Evolutionary conservation across 2,888 invertebrate species (phyloP).

Genomic region (Eupithecia subumbrata): DNA sequence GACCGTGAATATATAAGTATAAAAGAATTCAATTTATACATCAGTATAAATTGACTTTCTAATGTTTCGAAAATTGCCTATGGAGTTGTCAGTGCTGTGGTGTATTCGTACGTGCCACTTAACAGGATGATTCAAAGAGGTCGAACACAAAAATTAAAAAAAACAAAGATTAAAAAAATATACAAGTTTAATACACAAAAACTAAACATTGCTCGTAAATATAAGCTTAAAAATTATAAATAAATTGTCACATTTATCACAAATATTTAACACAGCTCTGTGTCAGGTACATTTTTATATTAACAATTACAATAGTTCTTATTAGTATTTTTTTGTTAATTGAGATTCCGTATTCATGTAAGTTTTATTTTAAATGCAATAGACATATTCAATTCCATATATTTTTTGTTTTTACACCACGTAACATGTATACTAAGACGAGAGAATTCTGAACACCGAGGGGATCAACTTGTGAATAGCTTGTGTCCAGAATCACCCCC

Average conservation of each 20-base stretch:
- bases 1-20: no score
- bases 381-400: not conserved
- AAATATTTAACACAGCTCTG: constrained; percentile 47
- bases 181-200: constrained; percentile 51
- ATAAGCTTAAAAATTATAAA: constrained; percentile 49
- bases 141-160: constrained; percentile 14
- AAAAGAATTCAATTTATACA: no score
- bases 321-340: not conserved
- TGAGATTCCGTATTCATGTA: constrained; percentile 3
- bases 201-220: constrained; percentile 47
- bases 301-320: not conserved
- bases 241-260: constrained; percentile 54
- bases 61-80: not conserved
- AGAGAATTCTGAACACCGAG: no score
- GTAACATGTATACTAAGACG: no score
- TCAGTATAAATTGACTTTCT: no score
- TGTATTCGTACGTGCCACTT: not conserved
- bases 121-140: not conserved
- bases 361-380: constrained; percentile 7
- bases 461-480: no score
- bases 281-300: constrained; percentile 50
- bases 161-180: constrained; percentile 40
- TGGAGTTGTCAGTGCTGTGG: not conserved
- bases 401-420: not conserved
- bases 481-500: no score